Evolutionary conservation across 2,888 invertebrate genomes (phyloP), one percentile per base, ranked within the genome.

Genomic region (Drosophila niveifrons): DNA sequence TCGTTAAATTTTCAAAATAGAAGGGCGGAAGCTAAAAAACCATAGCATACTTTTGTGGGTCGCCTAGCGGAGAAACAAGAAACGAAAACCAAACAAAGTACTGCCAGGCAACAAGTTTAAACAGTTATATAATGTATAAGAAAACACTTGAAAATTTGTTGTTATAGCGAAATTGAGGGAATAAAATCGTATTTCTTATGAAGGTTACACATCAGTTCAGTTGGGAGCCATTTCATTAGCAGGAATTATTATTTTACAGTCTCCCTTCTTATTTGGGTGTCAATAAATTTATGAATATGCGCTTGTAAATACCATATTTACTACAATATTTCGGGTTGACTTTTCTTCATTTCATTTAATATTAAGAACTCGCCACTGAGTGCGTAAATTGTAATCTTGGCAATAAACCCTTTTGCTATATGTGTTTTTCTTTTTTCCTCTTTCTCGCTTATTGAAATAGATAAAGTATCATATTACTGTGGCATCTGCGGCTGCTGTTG

Each of bases 1-100:
- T 88, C 88, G 88, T 89, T 90, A 82, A 88, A 88, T 72, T 73
- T 88, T 75, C 65, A 73, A 67, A 80, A 73, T 68, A 77, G 51
- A 51, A 18, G 11, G 39, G 46, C 46, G 55, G 46, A 52, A 46
- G 46, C 61, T 11, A n/a, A 65, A 67, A 71, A 69, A 70, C 47
- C 58, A 66, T 62, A 72, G 74, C 61, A 68, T 59, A 65, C 56
- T 52, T 65, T 59, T 58, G 18, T 3, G 64, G 44, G 18, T 23
- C 23, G 13, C 10, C 9, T 28, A 43, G 46, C 17, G 9, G 17
- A 23, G 17, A 3, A 15, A 3, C 13, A 4, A 23, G 23, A 13
- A 23, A 15, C 55, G 29, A 46, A 15, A 48, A 15, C n/a, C 15
- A 46, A n/a, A 44, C 28, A 18, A 44, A 44, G 48, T 13, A 3